Percentiles rank a stretch among this genome's conserved stretches.
Conservation (phyloP, 64 coral and sea anemone species). For the Dendrophyllia cribrosa region DNA sequence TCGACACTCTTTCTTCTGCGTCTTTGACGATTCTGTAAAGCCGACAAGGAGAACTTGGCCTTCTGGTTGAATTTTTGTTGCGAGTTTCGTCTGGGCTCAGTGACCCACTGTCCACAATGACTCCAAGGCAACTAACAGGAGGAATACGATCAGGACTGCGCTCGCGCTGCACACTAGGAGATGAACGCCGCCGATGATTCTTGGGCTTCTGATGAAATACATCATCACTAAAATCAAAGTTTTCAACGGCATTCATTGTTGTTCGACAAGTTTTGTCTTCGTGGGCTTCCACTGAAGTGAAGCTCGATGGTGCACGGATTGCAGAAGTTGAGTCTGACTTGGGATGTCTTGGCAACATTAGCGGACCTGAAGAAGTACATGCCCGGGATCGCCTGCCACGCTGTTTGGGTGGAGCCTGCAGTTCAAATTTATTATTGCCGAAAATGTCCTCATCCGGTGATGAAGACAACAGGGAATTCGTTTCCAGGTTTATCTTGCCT, state of each 20-base stretch:
- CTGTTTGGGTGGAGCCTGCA: conserved; percentile 62
- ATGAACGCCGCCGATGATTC: conserved; percentile 12
- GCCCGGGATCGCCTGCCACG: conserved; percentile 39
- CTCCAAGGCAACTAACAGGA: conserved; percentile 35
- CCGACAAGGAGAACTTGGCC: conserved; percentile 73
- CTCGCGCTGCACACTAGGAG: conserved; percentile 24
- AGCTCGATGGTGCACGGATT: neutral
- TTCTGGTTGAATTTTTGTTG: neutral
- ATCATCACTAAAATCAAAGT: conserved; percentile 11
- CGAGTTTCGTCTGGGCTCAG: conserved; percentile 48
- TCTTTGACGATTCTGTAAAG: conserved; percentile 79
- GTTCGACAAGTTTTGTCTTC: neutral
- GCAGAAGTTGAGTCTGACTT: neutral
- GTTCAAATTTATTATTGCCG: conserved; percentile 51
- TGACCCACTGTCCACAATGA: conserved; percentile 17
- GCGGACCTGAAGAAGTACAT: conserved; percentile 30
- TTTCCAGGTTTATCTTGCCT: neutral
- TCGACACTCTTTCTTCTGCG: conserved; percentile 65
- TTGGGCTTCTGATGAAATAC: neutral
- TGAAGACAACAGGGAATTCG: conserved; percentile 10
- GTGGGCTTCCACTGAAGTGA: neutral
- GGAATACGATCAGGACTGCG: conserved; percentile 18
- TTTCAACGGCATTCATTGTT: conserved; percentile 1
- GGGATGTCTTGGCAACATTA: neutral
- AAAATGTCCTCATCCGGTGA: conserved; percentile 50